Base-by-base conservation (phyloP, 2,797 vertebrate genomes). In the Paguma larvata region DNA sequence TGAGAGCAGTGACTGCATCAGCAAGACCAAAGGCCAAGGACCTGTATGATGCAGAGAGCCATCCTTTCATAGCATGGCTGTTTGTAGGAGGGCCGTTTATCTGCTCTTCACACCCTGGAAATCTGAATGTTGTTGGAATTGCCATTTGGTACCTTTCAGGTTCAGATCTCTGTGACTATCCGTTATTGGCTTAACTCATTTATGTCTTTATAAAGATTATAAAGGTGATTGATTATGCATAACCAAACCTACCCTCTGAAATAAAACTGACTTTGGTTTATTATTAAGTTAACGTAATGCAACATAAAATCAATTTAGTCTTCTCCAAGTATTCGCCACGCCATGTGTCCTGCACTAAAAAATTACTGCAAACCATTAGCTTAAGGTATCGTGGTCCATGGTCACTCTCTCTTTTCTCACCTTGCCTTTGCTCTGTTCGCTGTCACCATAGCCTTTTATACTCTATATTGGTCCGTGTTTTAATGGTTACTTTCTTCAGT, bases 161-260 rank as follows among this genome's bases (percentile, higher is more conserved):
- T 72, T 68, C 63, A 5, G 27, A 16, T 91, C 75, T 63, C 32
- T 34, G 0, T 32, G 91, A 41, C 27, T 72, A 0, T 56, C 73
- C 27, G 25, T 68, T 48, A 10, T 59, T 70, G 41, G 38, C 8
- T 73, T 68, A 38, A 95, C 63, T 79, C 5, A 48, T 56, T 83
- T 41, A 30, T 38, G 11, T 72, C 51, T 80, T 77, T 62, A 65
- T 88, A 70, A 94, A 80, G 38, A 56, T 93, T 51, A 82, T 89
- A 62, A 73, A 68, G 65, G 68, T 85, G n/a, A 59, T 70, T 91
- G 48, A 56, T 85, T 67, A 48, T 62, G 85, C 92, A 84, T 75
- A 46, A 72, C 53, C 59, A 79, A 75, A 34, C 41, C 62, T 93
- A 41, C 65, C 12, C 59, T 94, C 23, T 78, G 72, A 80, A 86